Evolutionary conservation across 2,797 vertebrate species (phyloP).

Genomic region (Amphiprion clarkii): DNA sequence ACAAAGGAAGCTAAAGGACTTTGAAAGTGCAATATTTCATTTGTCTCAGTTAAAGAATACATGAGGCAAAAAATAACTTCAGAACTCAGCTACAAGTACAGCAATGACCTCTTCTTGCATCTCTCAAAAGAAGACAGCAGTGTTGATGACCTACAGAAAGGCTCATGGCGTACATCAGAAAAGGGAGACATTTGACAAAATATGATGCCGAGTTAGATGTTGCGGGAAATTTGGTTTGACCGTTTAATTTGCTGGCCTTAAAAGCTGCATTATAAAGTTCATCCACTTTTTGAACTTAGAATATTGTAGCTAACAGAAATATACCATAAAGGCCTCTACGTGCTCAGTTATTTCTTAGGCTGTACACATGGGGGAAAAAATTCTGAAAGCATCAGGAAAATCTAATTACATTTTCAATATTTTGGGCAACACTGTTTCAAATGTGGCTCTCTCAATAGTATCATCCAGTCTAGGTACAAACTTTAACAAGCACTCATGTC

Average conservation of each 20-base stretch:
- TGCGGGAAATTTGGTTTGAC: not conserved
- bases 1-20: not conserved
- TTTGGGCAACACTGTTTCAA: not conserved
- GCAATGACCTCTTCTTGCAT: not conserved
- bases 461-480: not conserved
- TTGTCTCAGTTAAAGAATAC: not conserved
- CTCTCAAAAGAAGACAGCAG: not conserved
- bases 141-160: not conserved
- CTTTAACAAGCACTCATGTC: not conserved
- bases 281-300: not conserved
- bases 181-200: not conserved
- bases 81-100: not conserved
- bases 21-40: slow-evolving; percentile 10
- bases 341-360: not conserved
- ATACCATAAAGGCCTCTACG: not conserved
- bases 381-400: not conserved
- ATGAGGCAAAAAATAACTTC: not conserved
- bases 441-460: not conserved
- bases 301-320: not conserved
- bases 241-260: not conserved
- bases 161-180: not conserved
- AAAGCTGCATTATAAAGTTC: not conserved
- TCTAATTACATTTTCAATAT: not conserved
- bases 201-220: not conserved
- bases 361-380: not conserved